Conservation (phyloP, 2,113 vertebrate genomes). For the Candoia aspera region DNA sequence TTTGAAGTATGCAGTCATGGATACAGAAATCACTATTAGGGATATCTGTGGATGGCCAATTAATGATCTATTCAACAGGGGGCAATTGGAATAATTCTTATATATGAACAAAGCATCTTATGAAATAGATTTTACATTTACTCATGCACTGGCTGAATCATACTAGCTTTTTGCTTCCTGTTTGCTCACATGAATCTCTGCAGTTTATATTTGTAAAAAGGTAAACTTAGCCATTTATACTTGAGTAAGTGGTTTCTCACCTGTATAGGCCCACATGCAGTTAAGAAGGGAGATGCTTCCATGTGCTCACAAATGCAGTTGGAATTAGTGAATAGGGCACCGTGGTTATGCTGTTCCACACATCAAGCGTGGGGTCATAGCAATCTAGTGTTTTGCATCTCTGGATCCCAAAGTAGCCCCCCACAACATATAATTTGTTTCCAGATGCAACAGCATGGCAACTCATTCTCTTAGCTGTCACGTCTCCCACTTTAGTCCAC, state of each 20-base stretch:
- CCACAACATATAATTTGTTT: constrained; percentile 83
- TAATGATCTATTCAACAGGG: neutral
- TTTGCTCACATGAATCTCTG: neutral
- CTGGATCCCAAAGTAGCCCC: constrained; percentile 84
- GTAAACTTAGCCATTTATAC: constrained; percentile 32
- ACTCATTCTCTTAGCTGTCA: constrained; percentile 84
- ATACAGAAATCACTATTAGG: neutral
- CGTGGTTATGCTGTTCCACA: constrained; percentile 84
- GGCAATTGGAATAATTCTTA: neutral
- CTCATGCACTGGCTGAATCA: neutral
- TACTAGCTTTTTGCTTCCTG: fast-evolving
- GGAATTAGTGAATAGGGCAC: constrained; percentile 83
- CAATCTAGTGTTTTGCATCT: constrained; percentile 84
- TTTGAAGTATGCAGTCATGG: neutral
- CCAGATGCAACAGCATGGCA: constrained; percentile 83
- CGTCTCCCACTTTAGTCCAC: constrained; percentile 85
- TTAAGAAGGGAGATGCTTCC: constrained; percentile 85
- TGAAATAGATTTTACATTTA: neutral
- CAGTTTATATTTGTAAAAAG: constrained; percentile 17
- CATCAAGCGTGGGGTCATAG: constrained; percentile 79
- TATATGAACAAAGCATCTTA: neutral
- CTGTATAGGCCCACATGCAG: constrained; percentile 46
- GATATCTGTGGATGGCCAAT: neutral
- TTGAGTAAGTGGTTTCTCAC: constrained; percentile 65
- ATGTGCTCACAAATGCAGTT: constrained; percentile 83